Evolutionary conservation across 2,113 vertebrate genomes (phyloP).

Genomic region (Notarius lentiginosus): DNA sequence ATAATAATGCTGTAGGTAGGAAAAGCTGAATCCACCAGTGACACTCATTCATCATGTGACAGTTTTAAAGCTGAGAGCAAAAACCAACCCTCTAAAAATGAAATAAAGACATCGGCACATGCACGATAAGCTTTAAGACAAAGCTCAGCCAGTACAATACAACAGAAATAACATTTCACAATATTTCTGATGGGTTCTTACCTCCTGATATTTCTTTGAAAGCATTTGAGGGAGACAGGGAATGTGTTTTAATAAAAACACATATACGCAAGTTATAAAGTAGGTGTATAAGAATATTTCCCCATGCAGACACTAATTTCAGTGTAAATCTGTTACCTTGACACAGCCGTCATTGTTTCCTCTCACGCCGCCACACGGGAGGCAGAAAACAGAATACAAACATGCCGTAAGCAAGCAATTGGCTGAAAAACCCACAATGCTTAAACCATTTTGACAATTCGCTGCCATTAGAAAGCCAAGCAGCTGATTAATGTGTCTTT

Average conservation of each 20-base stretch:
- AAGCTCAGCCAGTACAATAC: background rate
- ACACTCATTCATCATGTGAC: background rate
- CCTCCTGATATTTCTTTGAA: conserved; percentile 72
- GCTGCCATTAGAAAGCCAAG: background rate
- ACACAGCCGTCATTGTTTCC: background rate
- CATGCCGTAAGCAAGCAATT: background rate
- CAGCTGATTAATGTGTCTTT: conserved; percentile 19
- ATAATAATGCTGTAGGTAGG: background rate
- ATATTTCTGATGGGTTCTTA: conserved; percentile 61
- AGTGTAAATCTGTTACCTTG: conserved; percentile 21
- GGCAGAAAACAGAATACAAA: conserved; percentile 8
- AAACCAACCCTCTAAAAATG: background rate
- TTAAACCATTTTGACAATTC: background rate
- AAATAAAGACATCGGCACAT: background rate
- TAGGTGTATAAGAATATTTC: background rate
- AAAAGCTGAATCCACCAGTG: background rate
- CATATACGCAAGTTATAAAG: background rate
- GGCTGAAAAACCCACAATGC: background rate
- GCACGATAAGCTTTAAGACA: conserved; percentile 6
- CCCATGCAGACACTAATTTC: background rate
- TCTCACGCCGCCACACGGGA: background rate
- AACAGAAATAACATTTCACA: background rate
- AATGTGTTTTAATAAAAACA: conserved; percentile 56
- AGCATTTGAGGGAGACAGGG: conserved; percentile 69
- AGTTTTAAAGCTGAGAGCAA: background rate